Percentiles rank a stretch among this genome's conserved stretches.
Conservation (phyloP, 2,113 vertebrate genomes). For the Sceloporus tristichus region DNA sequence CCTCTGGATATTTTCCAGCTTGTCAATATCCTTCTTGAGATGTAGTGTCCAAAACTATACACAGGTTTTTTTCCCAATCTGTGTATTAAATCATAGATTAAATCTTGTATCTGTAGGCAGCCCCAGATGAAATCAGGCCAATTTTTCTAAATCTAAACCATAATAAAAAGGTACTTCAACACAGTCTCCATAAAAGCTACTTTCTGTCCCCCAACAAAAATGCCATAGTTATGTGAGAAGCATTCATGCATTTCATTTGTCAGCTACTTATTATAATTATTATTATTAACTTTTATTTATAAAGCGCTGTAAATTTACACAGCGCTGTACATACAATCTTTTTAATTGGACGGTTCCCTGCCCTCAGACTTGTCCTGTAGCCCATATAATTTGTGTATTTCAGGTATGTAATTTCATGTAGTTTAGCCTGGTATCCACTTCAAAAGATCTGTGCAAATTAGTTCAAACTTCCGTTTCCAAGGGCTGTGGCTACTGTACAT, state of each 20-base stretch:
- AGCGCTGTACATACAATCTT: too few species aligned
- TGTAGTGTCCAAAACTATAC: too few species aligned
- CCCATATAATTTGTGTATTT: too few species aligned
- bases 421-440: background rate
- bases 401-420: background rate
- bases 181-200: background rate
- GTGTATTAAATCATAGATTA: too few species aligned
- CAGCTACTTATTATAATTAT: background rate
- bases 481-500: background rate
- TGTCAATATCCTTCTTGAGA: too few species aligned
- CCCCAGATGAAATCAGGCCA: background rate
- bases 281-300: too few species aligned
- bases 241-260: background rate
- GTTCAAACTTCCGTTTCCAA: slow-evolving; percentile 32
- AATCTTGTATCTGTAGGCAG: too few species aligned
- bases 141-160: background rate
- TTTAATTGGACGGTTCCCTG: too few species aligned
- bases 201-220: background rate
- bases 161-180: background rate
- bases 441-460: background rate
- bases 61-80: too few species aligned
- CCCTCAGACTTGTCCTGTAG: too few species aligned
- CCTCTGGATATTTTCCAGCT: too few species aligned
- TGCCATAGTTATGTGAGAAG: background rate
- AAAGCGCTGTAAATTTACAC: too few species aligned